Percentiles rank a stretch among this genome's conserved stretches.
phyloP scores from a whole-genome alignment of 2,113 vertebrate genomes.

The Helogale parvula region DNA sequence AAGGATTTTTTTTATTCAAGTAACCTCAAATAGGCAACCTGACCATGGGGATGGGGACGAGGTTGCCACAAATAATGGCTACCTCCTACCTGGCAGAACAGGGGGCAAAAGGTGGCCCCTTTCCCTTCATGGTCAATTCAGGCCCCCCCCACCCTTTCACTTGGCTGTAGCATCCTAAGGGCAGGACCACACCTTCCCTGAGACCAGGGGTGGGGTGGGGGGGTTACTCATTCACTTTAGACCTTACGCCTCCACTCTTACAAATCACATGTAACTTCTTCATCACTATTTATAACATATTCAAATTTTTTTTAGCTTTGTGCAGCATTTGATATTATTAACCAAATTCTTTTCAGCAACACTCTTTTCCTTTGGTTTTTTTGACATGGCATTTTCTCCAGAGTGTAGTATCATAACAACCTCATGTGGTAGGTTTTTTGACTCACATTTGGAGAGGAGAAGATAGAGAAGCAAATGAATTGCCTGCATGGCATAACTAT shows the following conservation, averaged over 20 bases:
- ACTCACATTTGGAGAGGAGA: not conserved
- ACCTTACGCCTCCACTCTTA: not conserved
- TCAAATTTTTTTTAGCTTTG: not conserved
- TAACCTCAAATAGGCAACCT: conserved; percentile 88
- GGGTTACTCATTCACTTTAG: not conserved
- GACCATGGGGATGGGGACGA: conserved; percentile 60
- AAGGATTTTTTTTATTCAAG: conserved; percentile 88
- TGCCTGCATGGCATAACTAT: not conserved
- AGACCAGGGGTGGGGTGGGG: not conserved
- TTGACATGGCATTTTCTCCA: not conserved
- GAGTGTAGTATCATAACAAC: not conserved
- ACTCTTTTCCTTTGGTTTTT: not conserved
- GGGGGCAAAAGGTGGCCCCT: conserved; percentile 11
- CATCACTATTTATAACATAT: not conserved
- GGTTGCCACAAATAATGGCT: conserved; percentile 53
- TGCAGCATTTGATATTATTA: not conserved
- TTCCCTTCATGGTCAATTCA: not conserved
- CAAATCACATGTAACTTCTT: not conserved
- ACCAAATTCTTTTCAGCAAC: not conserved
- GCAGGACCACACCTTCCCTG: conserved; percentile 60
- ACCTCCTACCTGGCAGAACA: conserved; percentile 24
- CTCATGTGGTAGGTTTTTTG: not conserved
- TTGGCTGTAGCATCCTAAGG: conserved; percentile 68
- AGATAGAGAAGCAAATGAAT: not conserved
- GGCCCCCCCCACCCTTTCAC: not conserved